Conservation (phyloP, 64 coral and sea anemone species). For the Dendrophyllia cribrosa region DNA sequence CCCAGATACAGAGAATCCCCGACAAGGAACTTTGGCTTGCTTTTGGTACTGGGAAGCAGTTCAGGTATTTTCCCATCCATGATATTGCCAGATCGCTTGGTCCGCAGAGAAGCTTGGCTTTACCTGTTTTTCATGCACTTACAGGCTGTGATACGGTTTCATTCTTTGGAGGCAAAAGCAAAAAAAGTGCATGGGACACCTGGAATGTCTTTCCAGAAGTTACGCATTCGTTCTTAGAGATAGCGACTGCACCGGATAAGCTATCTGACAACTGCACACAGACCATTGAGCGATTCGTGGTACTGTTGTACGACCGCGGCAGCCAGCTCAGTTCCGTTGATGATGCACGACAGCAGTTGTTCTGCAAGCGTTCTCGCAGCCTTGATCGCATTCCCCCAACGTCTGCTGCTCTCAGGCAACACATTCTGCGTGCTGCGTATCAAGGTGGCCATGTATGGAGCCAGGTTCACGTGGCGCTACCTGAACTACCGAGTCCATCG, state of each 20-base stretch:
- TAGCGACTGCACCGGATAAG: slow-evolving; percentile 20
- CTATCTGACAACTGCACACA: slow-evolving; percentile 1
- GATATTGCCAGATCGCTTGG: background rate
- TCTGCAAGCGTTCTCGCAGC: slow-evolving; percentile 43
- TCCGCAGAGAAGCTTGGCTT: slow-evolving; percentile 36
- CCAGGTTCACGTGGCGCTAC: slow-evolving; percentile 44
- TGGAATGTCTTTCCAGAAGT: slow-evolving; percentile 62
- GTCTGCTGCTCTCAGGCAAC: no score
- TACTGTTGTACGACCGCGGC: slow-evolving; percentile 38
- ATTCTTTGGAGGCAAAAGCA: slow-evolving; percentile 38
- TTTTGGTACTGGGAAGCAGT: background rate
- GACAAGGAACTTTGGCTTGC: slow-evolving; percentile 23
- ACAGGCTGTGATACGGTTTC: slow-evolving; percentile 61
- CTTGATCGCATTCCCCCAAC: slow-evolving; percentile 37
- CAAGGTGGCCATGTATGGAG: no score
- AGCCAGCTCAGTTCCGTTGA: slow-evolving; percentile 18
- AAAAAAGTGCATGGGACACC: slow-evolving; percentile 62
- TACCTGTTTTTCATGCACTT: slow-evolving; percentile 61
- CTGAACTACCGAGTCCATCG: slow-evolving; percentile 41
- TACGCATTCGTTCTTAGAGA: slow-evolving; percentile 10
- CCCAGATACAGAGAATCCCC: slow-evolving; percentile 4
- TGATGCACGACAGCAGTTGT: slow-evolving; percentile 24
- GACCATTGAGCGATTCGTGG: slow-evolving; percentile 29
- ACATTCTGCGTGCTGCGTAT: no score
- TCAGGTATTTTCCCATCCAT: slow-evolving; percentile 40